phyloP scores from a whole-genome alignment of 1,140 invertebrate species.

The Pogonus chalceus region DNA sequence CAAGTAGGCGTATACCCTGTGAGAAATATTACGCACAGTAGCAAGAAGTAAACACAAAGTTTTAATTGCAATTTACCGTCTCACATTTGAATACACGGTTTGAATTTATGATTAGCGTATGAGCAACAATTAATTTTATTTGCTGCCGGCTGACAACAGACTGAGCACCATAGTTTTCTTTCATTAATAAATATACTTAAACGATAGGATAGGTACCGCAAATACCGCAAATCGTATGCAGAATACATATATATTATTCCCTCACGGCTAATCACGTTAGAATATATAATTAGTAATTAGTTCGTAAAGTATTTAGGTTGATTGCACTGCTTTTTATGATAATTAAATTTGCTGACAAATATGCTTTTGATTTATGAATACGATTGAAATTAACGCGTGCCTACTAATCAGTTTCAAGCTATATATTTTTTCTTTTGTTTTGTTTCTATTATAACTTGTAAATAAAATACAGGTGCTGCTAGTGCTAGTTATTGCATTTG shows the following conservation, averaged over 20 bases:
- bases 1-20: not conserved
- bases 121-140: constrained; percentile 6
- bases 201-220: too few species aligned
- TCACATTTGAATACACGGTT: not conserved
- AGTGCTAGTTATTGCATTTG: too few species aligned
- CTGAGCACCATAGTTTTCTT: constrained; percentile 4
- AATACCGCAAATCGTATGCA: too few species aligned
- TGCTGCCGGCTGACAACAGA: not conserved
- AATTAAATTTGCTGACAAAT: constrained; percentile 6
- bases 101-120: constrained; percentile 2
- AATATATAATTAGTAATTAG: constrained; percentile 8
- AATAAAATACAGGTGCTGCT: too few species aligned
- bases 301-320: constrained; percentile 7
- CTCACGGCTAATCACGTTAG: not conserved
- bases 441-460: too few species aligned
- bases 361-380: not conserved
- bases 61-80: constrained; percentile 7
- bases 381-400: not conserved
- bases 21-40: constrained; percentile 7
- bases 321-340: constrained; percentile 4
- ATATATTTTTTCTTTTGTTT: too few species aligned
- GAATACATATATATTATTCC: too few species aligned
- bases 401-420: constrained; percentile 3
- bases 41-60: not conserved
- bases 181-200: too few species aligned